These are phyloP conservation scores for Hylaea fasciaria DNA, from an alignment of 2,888 invertebrate species.

Conservation along the genomic window DNA sequence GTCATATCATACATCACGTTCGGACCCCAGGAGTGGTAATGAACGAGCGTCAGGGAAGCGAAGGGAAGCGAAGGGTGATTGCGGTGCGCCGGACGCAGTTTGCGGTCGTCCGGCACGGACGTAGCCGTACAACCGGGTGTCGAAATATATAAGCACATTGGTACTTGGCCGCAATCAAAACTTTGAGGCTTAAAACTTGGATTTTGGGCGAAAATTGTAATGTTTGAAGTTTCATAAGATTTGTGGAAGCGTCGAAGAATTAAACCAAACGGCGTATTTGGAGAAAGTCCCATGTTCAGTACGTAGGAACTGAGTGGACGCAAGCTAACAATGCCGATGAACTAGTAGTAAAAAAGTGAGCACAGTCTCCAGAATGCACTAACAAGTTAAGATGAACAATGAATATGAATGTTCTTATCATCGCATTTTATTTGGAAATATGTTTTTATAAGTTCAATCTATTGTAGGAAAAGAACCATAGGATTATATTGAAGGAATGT, in stretches of 20 bases:
- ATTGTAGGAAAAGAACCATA: slow-evolving; percentile 2
- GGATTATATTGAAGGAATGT: background rate
- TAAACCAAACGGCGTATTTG: too few relatives aligned
- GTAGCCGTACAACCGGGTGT: slow-evolving; percentile 19
- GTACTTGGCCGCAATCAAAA: background rate
- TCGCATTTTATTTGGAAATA: too few relatives aligned
- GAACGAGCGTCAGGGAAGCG: slow-evolving; percentile 20
- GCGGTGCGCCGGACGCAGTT: slow-evolving; percentile 25
- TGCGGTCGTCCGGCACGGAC: slow-evolving; percentile 28
- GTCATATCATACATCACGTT: slow-evolving; percentile 12
- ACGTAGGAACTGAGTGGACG: too few relatives aligned
- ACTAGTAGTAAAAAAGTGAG: too few relatives aligned
- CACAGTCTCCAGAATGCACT: too few relatives aligned
- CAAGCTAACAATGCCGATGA: too few relatives aligned
- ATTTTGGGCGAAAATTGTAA: background rate
- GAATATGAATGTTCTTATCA: too few relatives aligned
- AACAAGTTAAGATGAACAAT: too few relatives aligned
- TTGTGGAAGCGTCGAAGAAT: too few relatives aligned
- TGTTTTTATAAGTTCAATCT: too few relatives aligned
- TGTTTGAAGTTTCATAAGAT: too few relatives aligned
- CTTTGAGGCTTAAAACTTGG: background rate
- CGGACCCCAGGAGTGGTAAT: slow-evolving; percentile 14
- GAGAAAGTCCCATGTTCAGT: too few relatives aligned
- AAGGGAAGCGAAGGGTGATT: slow-evolving; percentile 19
- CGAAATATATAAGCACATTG: slow-evolving; percentile 6